Base-by-base conservation (phyloP, 1,140 invertebrate species). In the Halotydeus destructor region DNA sequence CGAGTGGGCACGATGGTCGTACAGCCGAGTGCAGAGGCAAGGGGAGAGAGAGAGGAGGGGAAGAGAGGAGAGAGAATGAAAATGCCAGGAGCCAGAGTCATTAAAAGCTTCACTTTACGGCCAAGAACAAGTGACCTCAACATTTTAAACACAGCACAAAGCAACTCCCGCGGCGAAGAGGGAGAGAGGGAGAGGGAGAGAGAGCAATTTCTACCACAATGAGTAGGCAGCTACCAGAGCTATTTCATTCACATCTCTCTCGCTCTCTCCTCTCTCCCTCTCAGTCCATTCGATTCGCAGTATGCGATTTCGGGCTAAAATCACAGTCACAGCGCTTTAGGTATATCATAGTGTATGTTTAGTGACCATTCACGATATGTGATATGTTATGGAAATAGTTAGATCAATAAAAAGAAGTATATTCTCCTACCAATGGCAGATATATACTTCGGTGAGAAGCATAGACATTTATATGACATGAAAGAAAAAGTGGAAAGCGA, bases 51-150 rank as follows among this genome's bases (percentile, higher is more conserved):
- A 31, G 30, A 31, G 30, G 18, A n/a, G n/a, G n/a, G n/a, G n/a
- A n/a, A n/a, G n/a, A n/a, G n/a, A 30, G n/a, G 30, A 31, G 30
- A 31, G 30, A 31, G 30, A 31, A 16, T n/a, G 30, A 31, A 31
- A 31, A 31, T 31, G 30, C 12, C 30, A 31, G 12, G 30, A 31
- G 18, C 16, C 12, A 16, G 18, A 31, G 18, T n/a, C 12, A 16
- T 31, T 31, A 16, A 16, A 31, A 31, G 30, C 30, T n/a, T 12
- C 30, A n/a, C 30, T 31, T 31, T 31, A n/a, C 30, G 12, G 18
- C 16, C 12, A n/a, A 31, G 18, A 31, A 31, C 30, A 31, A 31
- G 30, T 16, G 30, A 31, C 12, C 16, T n/a, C 16, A 4, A 12
- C 30, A n/a, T n/a, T 16, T n/a, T 31, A 16, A 31, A 16, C 12